Base-by-base conservation (phyloP, 1,140 invertebrate species). In the Tachypleus tridentatus region DNA sequence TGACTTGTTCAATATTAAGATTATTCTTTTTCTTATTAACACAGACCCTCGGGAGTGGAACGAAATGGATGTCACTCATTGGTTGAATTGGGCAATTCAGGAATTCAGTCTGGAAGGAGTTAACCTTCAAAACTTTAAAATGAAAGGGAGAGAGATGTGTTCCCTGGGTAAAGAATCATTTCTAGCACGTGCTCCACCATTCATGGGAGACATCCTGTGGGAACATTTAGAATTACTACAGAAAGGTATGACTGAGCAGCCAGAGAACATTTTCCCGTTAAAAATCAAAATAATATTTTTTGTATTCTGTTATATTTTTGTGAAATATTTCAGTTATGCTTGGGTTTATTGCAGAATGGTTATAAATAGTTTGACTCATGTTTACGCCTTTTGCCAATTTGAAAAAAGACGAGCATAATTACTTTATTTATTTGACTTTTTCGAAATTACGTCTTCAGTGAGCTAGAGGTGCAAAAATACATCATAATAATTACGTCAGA, bases 141-240 rank as follows among this genome's bases (percentile, higher is more conserved):
- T 94, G 82, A 86, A 86, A 67, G 94, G 94, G 56, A 89, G 88
- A 73, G 91, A 95, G 76, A 92, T 97, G 76, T 91, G 91, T 76
- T 87, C 88, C 65, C 86, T 96, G 84, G 91, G 91, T 64, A 89
- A 91, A 75, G 93, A 97, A 72, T 85, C 87, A 59, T 97, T 98
- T 77, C 80, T 96, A 60, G 85, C 88, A 57, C 80, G 87, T 71
- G 90, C 93, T 58, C 93, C 93, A 4, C 86, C 89, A 58, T 96
- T 90, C 78, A 89, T 93, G 78, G 93, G 93, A 57, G 94, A 98
- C 76, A 97, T 98, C 70, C 82, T 98, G 10, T 97, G 93, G 93
- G 93, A 97, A 78, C 94, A 97, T 77, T 83, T 98, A 72, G 93
- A 97, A 77, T 87, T 93, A 67, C 81, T 98, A 68, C 91, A 95